Conservation (phyloP, 1,140 invertebrate species). For the Leptonema lineaticorne region DNA sequence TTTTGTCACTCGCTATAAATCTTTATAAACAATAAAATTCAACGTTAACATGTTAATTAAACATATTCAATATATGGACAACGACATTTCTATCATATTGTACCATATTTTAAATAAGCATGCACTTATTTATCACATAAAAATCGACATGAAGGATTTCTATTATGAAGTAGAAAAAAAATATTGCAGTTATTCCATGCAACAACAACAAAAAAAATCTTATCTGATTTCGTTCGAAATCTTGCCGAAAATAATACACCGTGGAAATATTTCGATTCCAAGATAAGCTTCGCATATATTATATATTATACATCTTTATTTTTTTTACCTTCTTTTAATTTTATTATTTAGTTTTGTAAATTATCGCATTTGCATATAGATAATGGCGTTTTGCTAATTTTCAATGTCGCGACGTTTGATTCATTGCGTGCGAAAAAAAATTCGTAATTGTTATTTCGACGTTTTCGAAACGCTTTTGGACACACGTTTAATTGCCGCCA, state of each 20-base stretch:
- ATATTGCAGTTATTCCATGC: too few species aligned
- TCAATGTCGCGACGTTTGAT: neutral
- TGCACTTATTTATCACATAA: too few species aligned
- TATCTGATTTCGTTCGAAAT: neutral
- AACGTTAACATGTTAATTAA: constrained; percentile 12
- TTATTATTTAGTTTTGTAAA: too few species aligned
- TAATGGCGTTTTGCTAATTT: neutral
- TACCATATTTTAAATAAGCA: too few species aligned
- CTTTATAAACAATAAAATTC: neutral
- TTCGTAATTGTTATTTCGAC: too few species aligned
- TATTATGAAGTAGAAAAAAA: too few species aligned
- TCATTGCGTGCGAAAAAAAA: neutral
- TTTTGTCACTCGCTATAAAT: neutral
- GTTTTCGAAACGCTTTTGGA: too few species aligned
- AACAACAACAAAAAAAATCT: too few species aligned
- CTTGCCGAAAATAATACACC: neutral
- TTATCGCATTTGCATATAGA: constrained; percentile 10
- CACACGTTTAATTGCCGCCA: neutral
- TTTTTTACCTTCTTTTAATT: too few species aligned
- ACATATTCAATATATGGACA: neutral
- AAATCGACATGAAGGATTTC: too few species aligned
- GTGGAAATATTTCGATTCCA: neutral
- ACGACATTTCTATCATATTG: neutral
- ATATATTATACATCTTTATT: too few species aligned
- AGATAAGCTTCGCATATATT: neutral